Base-by-base conservation (phyloP, 2,797 vertebrate genomes). In the Cuculus canorus region DNA sequence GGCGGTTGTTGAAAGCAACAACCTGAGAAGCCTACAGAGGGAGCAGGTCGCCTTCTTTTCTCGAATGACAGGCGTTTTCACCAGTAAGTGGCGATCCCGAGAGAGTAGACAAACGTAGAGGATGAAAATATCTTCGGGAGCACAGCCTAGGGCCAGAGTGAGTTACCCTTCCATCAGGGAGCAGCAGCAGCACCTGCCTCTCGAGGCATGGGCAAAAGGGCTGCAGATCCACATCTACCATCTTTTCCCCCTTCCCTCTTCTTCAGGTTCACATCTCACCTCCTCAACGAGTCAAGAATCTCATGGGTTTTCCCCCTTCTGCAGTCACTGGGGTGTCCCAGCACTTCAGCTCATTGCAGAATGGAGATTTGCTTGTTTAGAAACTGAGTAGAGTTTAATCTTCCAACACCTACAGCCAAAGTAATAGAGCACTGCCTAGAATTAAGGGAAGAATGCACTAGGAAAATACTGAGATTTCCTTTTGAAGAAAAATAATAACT, bases 21-120 rank as follows among this genome's bases (percentile, higher is more conserved):
- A 83, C 57, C 61, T 52, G 7, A 6, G 65, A 80, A 90, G 86
- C 97, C 98, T 86, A 75, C 52, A 98, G 97, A 97, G 97, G 97
- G 97, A 89, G 97, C 95, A 97, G 82, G 92, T 78, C 15, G 5
- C 93, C 97, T 97, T 85, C 93, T 94, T 92, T 95, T 91, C 64
- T 57, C 18, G 23, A 50, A 50, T 5, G 39, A 43, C 47, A 19
- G 11, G 9, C 4, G 33, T 28, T 71, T 48, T 27, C 66, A 70
- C 2, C 37, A 43, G 25, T 18, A 12, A 48, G 71, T 7, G 56
- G 39, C 0, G 10, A 39, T 4, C 10, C 35, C 5, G 35, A 30
- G 50, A 71, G 77, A 64, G 45, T 6, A 41, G 28, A 33, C 22
- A 57, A 39, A 78, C 9, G 27, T 0, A 10, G 23, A 79, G 39